phyloP scores from a whole-genome alignment of 2,888 invertebrate species.

The Drosophila macrospina region DNA sequence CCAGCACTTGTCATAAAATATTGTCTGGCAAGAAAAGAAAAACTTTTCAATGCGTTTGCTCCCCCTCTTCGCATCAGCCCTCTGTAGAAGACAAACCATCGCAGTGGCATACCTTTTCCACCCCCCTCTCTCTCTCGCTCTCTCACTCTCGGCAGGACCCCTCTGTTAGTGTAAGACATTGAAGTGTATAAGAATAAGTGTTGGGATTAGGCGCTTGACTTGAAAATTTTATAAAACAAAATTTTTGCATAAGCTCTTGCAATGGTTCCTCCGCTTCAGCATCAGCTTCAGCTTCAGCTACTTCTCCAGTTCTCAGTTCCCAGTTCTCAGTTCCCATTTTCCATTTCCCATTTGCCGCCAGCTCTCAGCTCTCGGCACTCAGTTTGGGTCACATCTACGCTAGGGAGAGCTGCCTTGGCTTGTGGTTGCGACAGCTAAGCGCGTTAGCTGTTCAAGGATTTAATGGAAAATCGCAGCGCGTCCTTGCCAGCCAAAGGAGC shows the following conservation, averaged over 20 bases:
- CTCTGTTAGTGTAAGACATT: slow-evolving; percentile 73
- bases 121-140: neutral
- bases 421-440: slow-evolving; percentile 67
- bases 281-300: slow-evolving; percentile 1
- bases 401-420: slow-evolving; percentile 8
- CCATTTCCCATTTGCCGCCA: neutral
- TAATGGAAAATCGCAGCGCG: slow-evolving; percentile 72
- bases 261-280: slow-evolving; percentile 35
- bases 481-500: slow-evolving; percentile 31
- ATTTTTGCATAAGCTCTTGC: slow-evolving; percentile 79
- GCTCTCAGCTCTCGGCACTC: neutral
- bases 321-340: neutral
- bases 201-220: slow-evolving; percentile 81
- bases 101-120: slow-evolving; percentile 20
- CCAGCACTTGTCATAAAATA: slow-evolving; percentile 76
- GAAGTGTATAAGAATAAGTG: slow-evolving; percentile 81
- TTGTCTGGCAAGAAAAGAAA: slow-evolving; percentile 80
- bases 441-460: slow-evolving; percentile 80
- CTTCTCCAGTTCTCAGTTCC: neutral
- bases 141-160: slow-evolving; percentile 1
- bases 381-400: slow-evolving; percentile 14
- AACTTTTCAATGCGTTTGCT: slow-evolving; percentile 70
- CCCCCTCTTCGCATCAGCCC: neutral
- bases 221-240: slow-evolving; percentile 81
- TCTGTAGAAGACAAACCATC: slow-evolving; percentile 45